phyloP scores from a whole-genome alignment of 2,888 invertebrate genomes.

The Drosophila lutescens region DNA sequence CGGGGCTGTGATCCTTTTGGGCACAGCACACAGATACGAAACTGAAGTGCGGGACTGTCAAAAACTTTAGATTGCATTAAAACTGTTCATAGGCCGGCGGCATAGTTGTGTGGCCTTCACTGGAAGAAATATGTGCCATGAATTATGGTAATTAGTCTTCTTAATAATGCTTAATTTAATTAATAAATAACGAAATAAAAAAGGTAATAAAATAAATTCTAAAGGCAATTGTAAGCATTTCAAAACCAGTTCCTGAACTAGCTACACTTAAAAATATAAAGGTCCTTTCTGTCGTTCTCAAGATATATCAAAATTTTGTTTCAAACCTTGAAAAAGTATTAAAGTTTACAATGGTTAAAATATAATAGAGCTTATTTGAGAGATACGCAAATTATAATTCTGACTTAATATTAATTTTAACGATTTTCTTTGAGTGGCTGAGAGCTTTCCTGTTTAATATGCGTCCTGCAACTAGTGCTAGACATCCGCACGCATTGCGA shows the following conservation, averaged over 20 bases:
- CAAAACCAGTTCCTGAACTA: too few species aligned
- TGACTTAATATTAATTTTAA: neutral
- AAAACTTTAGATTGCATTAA: constrained; percentile 74
- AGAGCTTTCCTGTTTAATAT: constrained; percentile 59
- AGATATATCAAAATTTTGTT: too few species aligned
- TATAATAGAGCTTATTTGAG: too few species aligned
- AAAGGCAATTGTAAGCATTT: too few species aligned
- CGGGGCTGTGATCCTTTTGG: constrained; percentile 31
- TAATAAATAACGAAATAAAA: neutral
- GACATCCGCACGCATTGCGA: constrained; percentile 56
- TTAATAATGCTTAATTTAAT: neutral
- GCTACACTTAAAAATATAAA: too few species aligned
- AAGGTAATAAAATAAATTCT: too few species aligned
- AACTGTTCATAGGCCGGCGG: constrained; percentile 38
- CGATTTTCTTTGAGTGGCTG: constrained; percentile 6
- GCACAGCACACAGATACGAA: constrained; percentile 13
- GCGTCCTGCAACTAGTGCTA: constrained; percentile 60
- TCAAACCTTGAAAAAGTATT: too few species aligned
- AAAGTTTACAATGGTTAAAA: too few species aligned
- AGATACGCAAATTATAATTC: too few species aligned
- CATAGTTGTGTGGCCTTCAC: constrained; percentile 23
- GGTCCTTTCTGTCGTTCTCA: too few species aligned
- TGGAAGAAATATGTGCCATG: constrained; percentile 2
- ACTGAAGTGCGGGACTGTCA: constrained; percentile 52
- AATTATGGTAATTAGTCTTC: neutral